A percentile compares a stretch with the other conserved stretches of the same genome.
These are phyloP conservation scores for Ovibos moschatus DNA, from an alignment of 2,113 vertebrate genomes.

Conservation along the genomic window DNA sequence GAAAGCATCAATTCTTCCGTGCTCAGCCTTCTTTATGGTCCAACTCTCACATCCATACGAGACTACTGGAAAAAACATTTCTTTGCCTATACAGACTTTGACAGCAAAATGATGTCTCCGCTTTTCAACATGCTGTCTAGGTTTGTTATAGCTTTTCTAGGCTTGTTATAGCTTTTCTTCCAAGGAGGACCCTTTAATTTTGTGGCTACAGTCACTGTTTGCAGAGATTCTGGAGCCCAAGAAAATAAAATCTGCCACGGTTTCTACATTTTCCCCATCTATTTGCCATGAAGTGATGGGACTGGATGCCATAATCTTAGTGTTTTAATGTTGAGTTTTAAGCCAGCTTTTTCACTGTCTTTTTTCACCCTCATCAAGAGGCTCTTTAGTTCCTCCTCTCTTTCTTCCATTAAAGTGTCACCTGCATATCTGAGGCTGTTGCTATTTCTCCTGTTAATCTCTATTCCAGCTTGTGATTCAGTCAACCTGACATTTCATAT, in stretches of 20 bases:
- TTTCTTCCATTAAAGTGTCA: not conserved
- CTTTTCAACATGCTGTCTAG: not conserved
- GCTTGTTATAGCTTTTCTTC: not conserved
- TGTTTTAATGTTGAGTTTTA: not conserved
- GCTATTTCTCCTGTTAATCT: not conserved
- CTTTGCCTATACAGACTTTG: not conserved
- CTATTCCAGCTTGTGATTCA: not conserved
- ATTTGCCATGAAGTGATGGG: not conserved
- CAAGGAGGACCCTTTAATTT: not conserved
- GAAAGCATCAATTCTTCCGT: not conserved
- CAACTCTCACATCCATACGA: not conserved
- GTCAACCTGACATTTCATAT: not conserved
- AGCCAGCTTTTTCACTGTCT: not conserved
- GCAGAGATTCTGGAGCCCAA: not conserved
- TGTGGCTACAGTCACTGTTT: not conserved
- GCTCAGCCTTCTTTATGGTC: not conserved
- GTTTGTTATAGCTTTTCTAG: not conserved
- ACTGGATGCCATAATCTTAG: not conserved
- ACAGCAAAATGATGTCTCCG: not conserved
- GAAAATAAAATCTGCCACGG: not conserved
- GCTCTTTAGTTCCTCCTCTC: not conserved
- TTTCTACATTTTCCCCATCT: not conserved
- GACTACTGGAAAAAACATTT: not conserved
- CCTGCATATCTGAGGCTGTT: not conserved
- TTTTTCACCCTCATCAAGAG: not conserved